Evolutionary conservation across 2,888 invertebrate genomes (phyloP).

Genomic region (Xestoiulus laeticollis): DNA sequence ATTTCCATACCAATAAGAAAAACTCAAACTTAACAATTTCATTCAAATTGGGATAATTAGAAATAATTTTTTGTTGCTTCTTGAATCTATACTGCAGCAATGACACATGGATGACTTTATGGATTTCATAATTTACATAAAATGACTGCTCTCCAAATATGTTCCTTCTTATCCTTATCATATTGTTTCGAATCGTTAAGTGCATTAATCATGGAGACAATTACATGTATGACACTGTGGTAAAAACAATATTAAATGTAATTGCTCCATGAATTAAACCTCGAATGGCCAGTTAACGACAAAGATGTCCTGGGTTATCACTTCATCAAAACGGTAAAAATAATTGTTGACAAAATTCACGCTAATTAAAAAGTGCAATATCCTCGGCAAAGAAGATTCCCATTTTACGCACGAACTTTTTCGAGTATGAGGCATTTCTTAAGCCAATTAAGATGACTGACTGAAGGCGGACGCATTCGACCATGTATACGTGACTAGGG

Average conservation of each 20-base stretch:
- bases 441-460: conserved; percentile 5
- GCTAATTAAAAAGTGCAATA: not conserved
- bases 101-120: too few species aligned
- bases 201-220: not conserved
- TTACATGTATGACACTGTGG: too few species aligned
- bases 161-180: not conserved
- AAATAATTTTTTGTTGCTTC: too few species aligned
- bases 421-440: not conserved
- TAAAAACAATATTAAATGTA: not conserved
- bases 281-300: not conserved
- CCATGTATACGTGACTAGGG: conserved; percentile 8
- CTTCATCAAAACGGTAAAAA: not conserved
- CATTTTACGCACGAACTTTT: not conserved
- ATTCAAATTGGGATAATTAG: too few species aligned
- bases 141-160: too few species aligned
- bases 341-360: not conserved
- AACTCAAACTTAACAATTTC: too few species aligned
- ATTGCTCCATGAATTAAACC: not conserved
- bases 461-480: not conserved
- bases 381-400: not conserved
- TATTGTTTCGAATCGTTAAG: not conserved
- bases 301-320: not conserved
- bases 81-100: too few species aligned
- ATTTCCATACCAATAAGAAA: too few species aligned
- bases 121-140: too few species aligned